A percentile compares a stretch with the other conserved stretches of the same genome.
phyloP scores from a whole-genome alignment of 2,113 vertebrate genomes.

The Corvus cornix region DNA sequence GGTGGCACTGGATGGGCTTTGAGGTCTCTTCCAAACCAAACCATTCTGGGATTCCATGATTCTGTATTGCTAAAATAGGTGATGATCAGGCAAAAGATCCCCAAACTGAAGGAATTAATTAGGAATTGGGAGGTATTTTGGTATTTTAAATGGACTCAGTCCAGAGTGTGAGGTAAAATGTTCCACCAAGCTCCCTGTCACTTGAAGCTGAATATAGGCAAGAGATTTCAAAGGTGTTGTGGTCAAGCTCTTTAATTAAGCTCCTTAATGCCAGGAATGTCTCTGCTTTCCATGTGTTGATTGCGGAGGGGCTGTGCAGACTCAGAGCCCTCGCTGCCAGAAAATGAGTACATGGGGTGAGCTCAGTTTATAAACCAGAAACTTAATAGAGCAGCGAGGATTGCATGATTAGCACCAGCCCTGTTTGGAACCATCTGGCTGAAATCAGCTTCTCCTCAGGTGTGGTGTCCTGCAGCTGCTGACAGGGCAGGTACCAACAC shows the following conservation, averaged over 20 bases:
- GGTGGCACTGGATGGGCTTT: not conserved
- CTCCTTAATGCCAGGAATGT: not conserved
- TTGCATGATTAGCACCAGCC: not conserved
- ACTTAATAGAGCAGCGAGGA: fast-evolving
- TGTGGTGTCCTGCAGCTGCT: not conserved
- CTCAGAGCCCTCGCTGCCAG: no score
- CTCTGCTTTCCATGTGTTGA: not conserved
- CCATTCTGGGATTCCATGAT: not conserved
- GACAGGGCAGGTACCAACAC: not conserved
- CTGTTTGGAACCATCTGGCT: not conserved
- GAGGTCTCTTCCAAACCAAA: not conserved
- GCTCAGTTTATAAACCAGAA: not conserved
- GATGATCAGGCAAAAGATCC: not conserved
- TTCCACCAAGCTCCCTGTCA: not conserved
- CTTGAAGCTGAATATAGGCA: not conserved
- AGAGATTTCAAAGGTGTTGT: not conserved
- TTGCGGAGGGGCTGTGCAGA: not conserved
- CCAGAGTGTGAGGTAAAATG: not conserved
- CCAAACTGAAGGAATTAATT: not conserved
- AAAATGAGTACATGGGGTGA: not conserved
- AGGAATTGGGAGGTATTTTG: not conserved
- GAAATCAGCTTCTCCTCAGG: not conserved
- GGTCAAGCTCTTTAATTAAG: not conserved
- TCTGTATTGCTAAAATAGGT: not conserved
- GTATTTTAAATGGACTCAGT: not conserved